Conservation (phyloP, 2,888 invertebrate genomes). For the Onchidella celtica region DNA sequence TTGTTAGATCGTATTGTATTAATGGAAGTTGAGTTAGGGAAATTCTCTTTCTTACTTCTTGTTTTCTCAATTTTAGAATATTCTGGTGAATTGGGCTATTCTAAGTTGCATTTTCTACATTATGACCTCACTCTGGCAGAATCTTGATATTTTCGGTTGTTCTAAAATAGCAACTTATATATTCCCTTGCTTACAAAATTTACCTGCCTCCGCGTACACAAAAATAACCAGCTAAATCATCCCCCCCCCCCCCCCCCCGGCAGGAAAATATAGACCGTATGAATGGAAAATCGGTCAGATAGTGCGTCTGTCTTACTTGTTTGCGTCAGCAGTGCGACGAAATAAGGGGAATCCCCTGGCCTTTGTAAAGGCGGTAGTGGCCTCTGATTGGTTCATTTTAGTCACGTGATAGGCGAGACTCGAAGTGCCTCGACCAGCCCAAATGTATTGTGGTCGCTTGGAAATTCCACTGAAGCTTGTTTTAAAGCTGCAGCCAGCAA, state of each 20-base stretch:
- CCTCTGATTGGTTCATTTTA: conserved; percentile 5
- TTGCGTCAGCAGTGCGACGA: conserved; percentile 9
- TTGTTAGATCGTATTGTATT: too few relatives aligned
- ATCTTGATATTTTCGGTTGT: too few relatives aligned
- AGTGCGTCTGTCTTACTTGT: background rate
- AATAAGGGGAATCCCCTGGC: conserved; percentile 41
- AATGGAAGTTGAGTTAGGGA: too few relatives aligned
- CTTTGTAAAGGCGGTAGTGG: conserved; percentile 16
- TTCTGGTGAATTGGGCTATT: too few relatives aligned
- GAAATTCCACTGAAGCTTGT: conserved; percentile 28
- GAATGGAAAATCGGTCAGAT: conserved; percentile 2
- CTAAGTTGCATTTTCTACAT: too few relatives aligned
- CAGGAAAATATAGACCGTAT: background rate
- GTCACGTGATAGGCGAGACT: conserved; percentile 34
- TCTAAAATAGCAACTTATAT: too few relatives aligned
- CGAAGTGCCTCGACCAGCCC: background rate
- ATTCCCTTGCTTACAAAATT: background rate
- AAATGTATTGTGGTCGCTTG: background rate
- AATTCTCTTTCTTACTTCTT: too few relatives aligned
- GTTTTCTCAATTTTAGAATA: too few relatives aligned
- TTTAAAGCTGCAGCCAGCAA: conserved; percentile 3
- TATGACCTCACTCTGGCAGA: too few relatives aligned
- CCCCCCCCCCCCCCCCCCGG: too few relatives aligned
- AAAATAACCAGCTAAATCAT: background rate
- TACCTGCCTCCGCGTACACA: background rate